Conservation (phyloP, 2,797 vertebrate genomes). For the Echiichthys vipera region DNA sequence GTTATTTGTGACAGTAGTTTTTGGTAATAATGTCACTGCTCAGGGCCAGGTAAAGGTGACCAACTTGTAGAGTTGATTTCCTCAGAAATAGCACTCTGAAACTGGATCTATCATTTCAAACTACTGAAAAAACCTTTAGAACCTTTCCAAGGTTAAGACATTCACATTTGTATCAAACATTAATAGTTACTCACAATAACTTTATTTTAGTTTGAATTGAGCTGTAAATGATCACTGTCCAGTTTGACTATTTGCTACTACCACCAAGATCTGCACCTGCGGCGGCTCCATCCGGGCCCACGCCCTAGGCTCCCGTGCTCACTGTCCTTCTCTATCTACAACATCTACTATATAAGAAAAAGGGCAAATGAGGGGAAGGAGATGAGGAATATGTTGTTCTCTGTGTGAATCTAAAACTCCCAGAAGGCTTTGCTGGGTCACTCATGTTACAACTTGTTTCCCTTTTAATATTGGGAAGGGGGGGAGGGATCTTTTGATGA, state of each 20-base stretch:
- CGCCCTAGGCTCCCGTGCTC: too few relatives aligned
- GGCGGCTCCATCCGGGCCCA: too few relatives aligned
- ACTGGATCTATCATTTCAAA: background rate
- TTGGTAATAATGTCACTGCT: background rate
- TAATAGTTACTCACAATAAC: background rate
- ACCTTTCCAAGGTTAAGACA: background rate
- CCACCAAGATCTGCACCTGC: too few relatives aligned
- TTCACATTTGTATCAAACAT: background rate
- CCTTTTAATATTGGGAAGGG: too few relatives aligned
- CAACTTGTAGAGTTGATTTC: background rate
- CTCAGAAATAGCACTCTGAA: background rate
- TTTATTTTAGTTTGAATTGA: background rate
- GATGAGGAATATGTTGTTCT: background rate
- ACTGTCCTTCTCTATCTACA: too few relatives aligned
- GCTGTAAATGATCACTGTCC: background rate
- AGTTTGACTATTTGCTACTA: too few relatives aligned
- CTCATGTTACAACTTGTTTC: too few relatives aligned
- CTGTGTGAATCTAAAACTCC: background rate
- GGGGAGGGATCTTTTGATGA: too few relatives aligned
- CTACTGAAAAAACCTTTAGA: too few relatives aligned
- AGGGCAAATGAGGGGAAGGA: background rate
- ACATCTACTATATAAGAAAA: background rate
- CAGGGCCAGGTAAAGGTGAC: background rate
- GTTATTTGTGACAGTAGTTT: background rate
- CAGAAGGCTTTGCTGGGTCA: too few relatives aligned